Evolutionary conservation across 2,113 vertebrate genomes (phyloP), one percentile per base, ranked within the genome.

Genomic region (Odobenus rosmarus): DNA sequence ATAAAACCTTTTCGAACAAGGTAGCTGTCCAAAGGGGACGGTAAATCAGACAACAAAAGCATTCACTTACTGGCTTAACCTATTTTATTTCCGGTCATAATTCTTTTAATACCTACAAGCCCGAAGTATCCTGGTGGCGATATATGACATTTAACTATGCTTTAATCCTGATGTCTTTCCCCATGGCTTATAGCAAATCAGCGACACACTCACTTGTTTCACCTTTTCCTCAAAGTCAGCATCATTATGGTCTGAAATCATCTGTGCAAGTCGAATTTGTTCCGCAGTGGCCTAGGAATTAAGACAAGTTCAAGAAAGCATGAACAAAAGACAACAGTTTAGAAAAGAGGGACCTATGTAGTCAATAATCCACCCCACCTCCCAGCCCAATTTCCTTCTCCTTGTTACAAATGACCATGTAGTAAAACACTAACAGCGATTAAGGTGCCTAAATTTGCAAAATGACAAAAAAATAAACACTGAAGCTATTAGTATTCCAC

Each of bases 211-310:
- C 97, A 99, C 99, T 99, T 99, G 99, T 99, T 99, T 99, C 98
- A 99, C 99, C 97, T 99, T 99, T 98, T 99, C 99, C 98, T 99
- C 99, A 99, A 99, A 99, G 99, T 99, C 99, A 98, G 99, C 99
- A 95, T 99, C 99, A 26, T 99, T 99, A 98, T 99, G 99, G 99
- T 99, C 99, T 71, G 99, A 99, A 98, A 99, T 99, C 99, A 99
- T 99, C 99, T 99, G 99, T 97, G 99, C 99, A 97, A 99, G 99
- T 99, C 99, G 99, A 98, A 99, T 99, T 98, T 99, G 99, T 99
- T 99, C 99, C 4, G 99, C 99, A 61, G 99, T 99, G 95, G 99
- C 99, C 99, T 99, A 96, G 76, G 71, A 49, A 83, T 49, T 53
- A 23, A 97, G 46, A 92, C 9, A 42, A 91, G 18, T 94, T 62